Percentiles rank a stretch among this genome's conserved stretches.
These are phyloP conservation scores for Thomomys bottae DNA, from an alignment of 2,113 vertebrate genomes.

Conservation along the genomic window DNA sequence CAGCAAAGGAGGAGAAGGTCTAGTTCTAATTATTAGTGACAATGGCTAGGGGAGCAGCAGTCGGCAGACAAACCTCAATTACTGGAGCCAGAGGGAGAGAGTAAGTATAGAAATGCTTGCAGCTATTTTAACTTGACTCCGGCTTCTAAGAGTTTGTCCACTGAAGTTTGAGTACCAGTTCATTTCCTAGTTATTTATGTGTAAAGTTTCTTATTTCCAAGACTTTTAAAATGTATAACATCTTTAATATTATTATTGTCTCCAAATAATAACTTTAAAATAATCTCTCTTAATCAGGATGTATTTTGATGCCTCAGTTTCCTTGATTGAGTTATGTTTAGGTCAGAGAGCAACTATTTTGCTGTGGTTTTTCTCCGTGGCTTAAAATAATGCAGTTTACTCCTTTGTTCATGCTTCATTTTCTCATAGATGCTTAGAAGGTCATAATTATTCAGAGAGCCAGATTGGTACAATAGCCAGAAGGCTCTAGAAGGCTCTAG, in stretches of 20 bases:
- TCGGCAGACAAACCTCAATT: conserved; percentile 22
- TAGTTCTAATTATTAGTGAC: not conserved
- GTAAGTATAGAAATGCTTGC: not conserved
- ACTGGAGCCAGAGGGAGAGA: not conserved
- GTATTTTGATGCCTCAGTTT: not conserved
- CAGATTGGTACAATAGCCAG: not conserved
- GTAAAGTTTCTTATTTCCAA: conserved; percentile 31
- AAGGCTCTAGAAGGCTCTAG: not conserved
- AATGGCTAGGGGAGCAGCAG: conserved; percentile 26
- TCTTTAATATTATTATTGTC: not conserved
- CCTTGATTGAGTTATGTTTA: not conserved
- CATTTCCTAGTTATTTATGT: not conserved
- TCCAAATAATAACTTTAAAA: not conserved
- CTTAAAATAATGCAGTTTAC: conserved; percentile 10
- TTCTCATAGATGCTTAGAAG: conserved; percentile 4
- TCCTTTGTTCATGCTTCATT: not conserved
- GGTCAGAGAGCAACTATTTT: not conserved
- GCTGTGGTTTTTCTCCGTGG: not conserved
- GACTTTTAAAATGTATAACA: conserved; percentile 9
- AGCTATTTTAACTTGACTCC: conserved; percentile 12
- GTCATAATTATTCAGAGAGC: not conserved
- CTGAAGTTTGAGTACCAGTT: conserved; percentile 31
- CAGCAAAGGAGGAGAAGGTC: not conserved
- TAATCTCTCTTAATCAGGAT: not conserved
- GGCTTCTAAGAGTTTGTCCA: conserved; percentile 4